Conservation (phyloP, 2,113 vertebrate genomes). For the Carassius gibelio region DNA sequence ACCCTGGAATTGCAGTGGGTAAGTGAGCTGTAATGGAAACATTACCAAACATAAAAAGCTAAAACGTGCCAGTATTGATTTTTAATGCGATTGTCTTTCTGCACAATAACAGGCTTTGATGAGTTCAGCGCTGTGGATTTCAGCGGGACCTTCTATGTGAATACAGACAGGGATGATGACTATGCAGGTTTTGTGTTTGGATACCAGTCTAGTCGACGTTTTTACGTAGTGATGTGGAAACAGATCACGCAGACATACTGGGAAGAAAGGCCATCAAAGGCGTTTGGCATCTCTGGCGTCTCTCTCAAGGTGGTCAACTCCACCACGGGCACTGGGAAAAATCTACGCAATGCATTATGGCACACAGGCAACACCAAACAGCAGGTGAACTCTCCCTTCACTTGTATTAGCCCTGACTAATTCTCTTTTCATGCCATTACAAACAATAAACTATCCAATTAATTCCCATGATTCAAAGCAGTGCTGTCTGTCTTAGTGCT, state of each 20-base stretch:
- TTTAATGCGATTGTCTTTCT: not conserved
- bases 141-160: conserved; percentile 88
- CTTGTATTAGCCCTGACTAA: not conserved
- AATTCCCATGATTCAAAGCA: conserved; percentile 28
- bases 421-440: conserved; percentile 6
- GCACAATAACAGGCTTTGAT: conserved; percentile 80
- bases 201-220: conserved; percentile 94
- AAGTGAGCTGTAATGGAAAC: conserved; percentile 52
- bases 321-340: conserved; percentile 88
- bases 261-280: conserved; percentile 90
- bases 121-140: conserved; percentile 93
- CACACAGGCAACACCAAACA: conserved; percentile 93
- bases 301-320: conserved; percentile 97
- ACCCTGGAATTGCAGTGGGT: conserved; percentile 98
- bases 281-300: conserved; percentile 91
- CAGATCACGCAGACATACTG: conserved; percentile 97
- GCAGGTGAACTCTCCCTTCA: conserved; percentile 75
- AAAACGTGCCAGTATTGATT: not conserved
- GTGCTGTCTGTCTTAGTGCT: not conserved
- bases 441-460: not conserved
- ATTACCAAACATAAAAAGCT: not conserved
- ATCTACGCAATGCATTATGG: conserved; percentile 94
- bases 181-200: conserved; percentile 94
- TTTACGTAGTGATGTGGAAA: conserved; percentile 99
- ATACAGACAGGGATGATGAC: conserved; percentile 80